Conservation (phyloP, 2,888 invertebrate species). For the Melieria picta region DNA sequence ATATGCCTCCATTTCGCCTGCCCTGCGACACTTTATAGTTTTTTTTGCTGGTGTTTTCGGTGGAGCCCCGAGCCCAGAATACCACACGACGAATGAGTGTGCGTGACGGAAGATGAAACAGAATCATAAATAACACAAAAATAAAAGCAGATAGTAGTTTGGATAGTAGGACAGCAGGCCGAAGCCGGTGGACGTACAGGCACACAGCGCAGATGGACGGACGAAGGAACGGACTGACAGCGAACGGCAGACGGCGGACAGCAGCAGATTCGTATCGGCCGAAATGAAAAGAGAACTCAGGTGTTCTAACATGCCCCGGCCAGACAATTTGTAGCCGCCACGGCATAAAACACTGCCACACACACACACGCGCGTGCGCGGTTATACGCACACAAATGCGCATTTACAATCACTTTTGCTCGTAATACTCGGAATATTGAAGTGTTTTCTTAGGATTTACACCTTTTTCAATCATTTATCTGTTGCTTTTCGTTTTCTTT, state of each 20-base stretch:
- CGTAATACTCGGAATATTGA: constrained; percentile 62
- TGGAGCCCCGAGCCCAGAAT: background rate
- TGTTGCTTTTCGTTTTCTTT: constrained; percentile 3
- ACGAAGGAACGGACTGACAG: background rate
- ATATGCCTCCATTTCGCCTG: no score
- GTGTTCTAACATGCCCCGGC: constrained; percentile 21
- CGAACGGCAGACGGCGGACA: background rate
- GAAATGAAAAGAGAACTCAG: constrained; percentile 7
- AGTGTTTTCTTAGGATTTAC: constrained; percentile 63
- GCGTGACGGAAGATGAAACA: constrained; percentile 6
- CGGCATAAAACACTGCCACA: constrained; percentile 25
- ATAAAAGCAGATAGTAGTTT: background rate
- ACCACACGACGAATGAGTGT: background rate
- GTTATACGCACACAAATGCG: background rate
- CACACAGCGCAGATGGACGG: background rate
- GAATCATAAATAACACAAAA: background rate
- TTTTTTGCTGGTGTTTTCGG: background rate
- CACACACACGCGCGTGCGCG: background rate
- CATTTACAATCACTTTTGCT: constrained; percentile 36
- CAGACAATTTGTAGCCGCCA: constrained; percentile 56
- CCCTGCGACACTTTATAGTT: no score
- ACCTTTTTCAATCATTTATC: constrained; percentile 31
- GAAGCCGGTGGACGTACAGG: background rate
- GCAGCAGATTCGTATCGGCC: background rate
- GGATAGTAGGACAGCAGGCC: no score